Conservation (phyloP, 1,140 invertebrate species). For the Papilio polytes region DNA sequence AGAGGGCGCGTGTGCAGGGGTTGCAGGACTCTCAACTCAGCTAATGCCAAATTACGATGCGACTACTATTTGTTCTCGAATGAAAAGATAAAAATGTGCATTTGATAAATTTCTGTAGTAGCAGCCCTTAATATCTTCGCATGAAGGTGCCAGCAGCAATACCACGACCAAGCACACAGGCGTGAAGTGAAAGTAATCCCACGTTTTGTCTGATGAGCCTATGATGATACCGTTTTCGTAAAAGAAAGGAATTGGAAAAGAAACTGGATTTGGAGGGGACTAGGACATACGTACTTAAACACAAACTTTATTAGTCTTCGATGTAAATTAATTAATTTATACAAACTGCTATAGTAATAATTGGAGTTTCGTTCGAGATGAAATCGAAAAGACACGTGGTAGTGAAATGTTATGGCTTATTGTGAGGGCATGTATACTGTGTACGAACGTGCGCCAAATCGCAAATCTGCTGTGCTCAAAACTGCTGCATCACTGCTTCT, state of each 20-base stretch:
- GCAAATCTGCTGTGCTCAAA: constrained; percentile 2
- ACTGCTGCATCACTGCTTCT: not conserved
- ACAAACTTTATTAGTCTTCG: not conserved
- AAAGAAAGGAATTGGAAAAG: no score
- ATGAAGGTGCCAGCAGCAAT: no score
- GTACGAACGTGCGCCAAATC: constrained; percentile 49
- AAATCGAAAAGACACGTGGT: not conserved
- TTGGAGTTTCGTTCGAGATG: not conserved
- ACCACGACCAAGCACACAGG: no score
- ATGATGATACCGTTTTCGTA: no score
- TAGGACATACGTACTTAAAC: not conserved
- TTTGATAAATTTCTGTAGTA: no score
- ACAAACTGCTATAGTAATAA: not conserved
- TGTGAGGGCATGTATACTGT: constrained; percentile 40
- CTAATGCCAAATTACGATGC: constrained; percentile 48
- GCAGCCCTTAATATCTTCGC: no score
- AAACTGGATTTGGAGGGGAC: no score
- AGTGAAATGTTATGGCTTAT: not conserved
- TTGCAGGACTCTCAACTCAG: constrained; percentile 44
- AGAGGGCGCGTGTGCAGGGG: constrained; percentile 34
- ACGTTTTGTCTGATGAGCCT: no score
- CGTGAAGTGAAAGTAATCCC: no score
- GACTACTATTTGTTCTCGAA: constrained; percentile 32
- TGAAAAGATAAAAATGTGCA: not conserved
- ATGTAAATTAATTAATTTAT: not conserved